Base-by-base conservation (phyloP, 2,888 invertebrate genomes). In the Spilosoma lubricipeda region DNA sequence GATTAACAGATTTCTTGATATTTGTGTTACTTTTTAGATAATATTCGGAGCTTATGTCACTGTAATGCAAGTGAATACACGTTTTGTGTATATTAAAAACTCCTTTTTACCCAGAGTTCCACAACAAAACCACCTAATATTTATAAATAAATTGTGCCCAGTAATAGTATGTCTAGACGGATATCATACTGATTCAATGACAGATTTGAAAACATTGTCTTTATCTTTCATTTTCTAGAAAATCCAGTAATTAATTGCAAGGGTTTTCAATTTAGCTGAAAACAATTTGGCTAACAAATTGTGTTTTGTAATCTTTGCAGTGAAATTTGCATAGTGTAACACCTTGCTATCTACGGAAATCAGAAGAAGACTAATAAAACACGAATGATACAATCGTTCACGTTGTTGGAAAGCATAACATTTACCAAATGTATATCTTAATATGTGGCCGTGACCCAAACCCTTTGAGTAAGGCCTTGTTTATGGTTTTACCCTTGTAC, bases 381-480 rank as follows among this genome's bases (percentile, higher is more conserved):
- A 7, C 23, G 52, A 23, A 23, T 52, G 52, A 52, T 52, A 8
- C 8, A 52, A 52, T 23, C 23, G 52, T 52, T 52, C 8, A 52
- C 52, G 7, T 52, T 52, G 52, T 52, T 23, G 20, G 23, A 52
- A 20, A 8, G 8, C 23, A 23, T 52, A 52, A 52, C 8, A 52
- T 52, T 52, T 52, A 52, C 52, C 7, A 52, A 52, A 52, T 52
- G 52, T n/a, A 30, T 9, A 30, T 27, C n/a, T 52, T 5, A 52
- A 45, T 70, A 59, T 30, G 63, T 70, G 70, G 20, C 42, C 36
- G 30, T n/a, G 42, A 70, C 70, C 70, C 42, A 27, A 42, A 63
- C 42, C 63, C 70, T 27, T 59, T 20, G 30, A n/a, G 59, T 70
- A 56, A 63, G 63, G 39, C 63, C 59, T 59, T 56, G 30, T 56